phyloP scores from a whole-genome alignment of 1,140 invertebrate species.

The Leguminivora glycinivorella region DNA sequence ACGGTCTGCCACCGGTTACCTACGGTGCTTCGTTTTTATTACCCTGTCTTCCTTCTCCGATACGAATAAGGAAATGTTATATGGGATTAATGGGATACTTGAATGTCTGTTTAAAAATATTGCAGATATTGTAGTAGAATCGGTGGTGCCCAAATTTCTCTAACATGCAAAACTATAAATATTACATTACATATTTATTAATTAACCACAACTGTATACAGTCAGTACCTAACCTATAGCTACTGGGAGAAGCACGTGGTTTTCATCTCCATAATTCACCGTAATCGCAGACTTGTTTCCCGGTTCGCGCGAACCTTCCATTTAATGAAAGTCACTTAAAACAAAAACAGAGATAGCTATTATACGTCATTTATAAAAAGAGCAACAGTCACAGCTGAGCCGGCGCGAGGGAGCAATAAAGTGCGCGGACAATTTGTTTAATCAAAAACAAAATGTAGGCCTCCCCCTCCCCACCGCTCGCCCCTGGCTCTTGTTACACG shows the following conservation, averaged over 20 bases:
- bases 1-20: constrained; percentile 45
- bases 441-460: constrained; percentile 74
- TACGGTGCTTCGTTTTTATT: constrained; percentile 58
- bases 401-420: constrained; percentile 66
- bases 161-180: too few species aligned
- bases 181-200: too few species aligned
- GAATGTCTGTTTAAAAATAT: constrained; percentile 7
- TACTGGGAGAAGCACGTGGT: too few species aligned
- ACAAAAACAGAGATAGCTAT: constrained; percentile 26
- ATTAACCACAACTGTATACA: too few species aligned
- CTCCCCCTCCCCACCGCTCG: constrained; percentile 39
- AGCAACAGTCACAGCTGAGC: constrained; percentile 60
- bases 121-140: background rate
- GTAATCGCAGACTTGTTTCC: background rate
- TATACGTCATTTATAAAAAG: constrained; percentile 32
- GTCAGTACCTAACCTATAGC: too few species aligned
- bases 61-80: constrained; percentile 20
- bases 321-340: background rate
- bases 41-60: constrained; percentile 29
- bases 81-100: background rate
- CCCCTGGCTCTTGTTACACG: constrained; percentile 46
- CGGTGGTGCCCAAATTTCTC: too few species aligned
- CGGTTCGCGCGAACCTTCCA: background rate
- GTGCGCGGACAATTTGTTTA: constrained; percentile 74
- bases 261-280: background rate